Evolutionary conservation across 2,888 invertebrate genomes (phyloP).

Genomic region (Metopia argyrocephala): DNA sequence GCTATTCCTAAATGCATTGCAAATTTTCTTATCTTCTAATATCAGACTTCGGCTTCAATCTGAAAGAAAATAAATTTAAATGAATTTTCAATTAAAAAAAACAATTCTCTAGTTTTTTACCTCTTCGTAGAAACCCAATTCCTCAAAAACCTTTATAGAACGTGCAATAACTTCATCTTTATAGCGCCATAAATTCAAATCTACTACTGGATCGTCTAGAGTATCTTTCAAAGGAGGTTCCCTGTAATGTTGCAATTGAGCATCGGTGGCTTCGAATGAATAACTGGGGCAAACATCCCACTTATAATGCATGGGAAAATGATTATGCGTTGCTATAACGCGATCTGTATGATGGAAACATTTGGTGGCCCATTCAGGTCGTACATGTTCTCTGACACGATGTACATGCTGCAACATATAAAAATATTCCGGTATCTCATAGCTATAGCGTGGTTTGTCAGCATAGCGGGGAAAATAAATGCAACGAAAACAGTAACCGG

Average conservation of each 20-base stretch:
- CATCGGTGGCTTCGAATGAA: constrained; percentile 87
- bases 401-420: constrained; percentile 96
- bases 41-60: neutral
- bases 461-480: constrained; percentile 93
- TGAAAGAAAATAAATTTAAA: neutral
- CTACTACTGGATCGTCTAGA: constrained; percentile 87
- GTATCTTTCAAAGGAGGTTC: constrained; percentile 89
- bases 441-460: constrained; percentile 83
- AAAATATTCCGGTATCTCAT: constrained; percentile 89
- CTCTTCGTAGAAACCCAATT: constrained; percentile 76
- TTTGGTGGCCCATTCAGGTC: constrained; percentile 92
- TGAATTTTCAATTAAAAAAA: neutral
- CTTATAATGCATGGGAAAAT: constrained; percentile 91
- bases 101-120: neutral
- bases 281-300: constrained; percentile 87
- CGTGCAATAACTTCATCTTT: constrained; percentile 85
- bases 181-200: constrained; percentile 91
- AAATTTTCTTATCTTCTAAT: too few species aligned
- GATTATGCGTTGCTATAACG: constrained; percentile 92
- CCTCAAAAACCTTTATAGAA: constrained; percentile 83
- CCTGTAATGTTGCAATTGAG: constrained; percentile 95
- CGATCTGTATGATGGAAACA: constrained; percentile 94
- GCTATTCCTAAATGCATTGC: too few species aligned
- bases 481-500: constrained; percentile 91
- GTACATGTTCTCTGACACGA: constrained; percentile 91